Evolutionary conservation across 2,797 vertebrate genomes (phyloP), one percentile per base, ranked within the genome.

Genomic region (Sebastes nivosus): DNA sequence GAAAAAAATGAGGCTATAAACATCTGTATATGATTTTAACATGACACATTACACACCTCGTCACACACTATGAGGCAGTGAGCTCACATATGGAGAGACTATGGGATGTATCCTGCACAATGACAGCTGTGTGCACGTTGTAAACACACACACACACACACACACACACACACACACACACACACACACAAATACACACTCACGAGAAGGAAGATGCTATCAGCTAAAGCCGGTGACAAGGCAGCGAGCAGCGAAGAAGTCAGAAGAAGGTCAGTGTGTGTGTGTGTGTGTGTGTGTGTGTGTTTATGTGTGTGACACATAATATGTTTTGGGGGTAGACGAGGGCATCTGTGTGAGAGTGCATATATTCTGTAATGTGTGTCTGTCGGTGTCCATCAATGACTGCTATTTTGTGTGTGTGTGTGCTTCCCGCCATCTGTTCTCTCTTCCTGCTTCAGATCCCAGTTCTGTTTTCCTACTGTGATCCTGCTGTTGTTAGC

Each of bases 401-500:
- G 59, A 61, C 59, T 72, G 64, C 4, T 42, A 32, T 36, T 61
- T 32, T 76, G 52, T 72, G 36, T 75, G 75, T 80, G 50, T 78
- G 82, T 78, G 85, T 77, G 72, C 77, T 88, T 88, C 64, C 46
- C 72, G 88, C 90, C 92, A 93, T 93, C 91, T 93, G 92, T 87
- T 93, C 81, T 67, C 50, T 34, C 78, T 91, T 92, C 82, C 90
- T 91, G 89, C 78, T 89, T 89, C 83, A 92, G 86, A 89, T 87
- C 70, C 83, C 77, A 67, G 83, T 82, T 91, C 68, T 81, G 85
- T 83, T 89, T 88, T 86, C 92, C 87, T 79, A 87, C 92, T 93
- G 92, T 91, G 87, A 90, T 90, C 88, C 86, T 93, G 92, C 89
- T 92, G 90, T 81, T 92, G 90, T 90, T 86, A 85, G 82, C 77